A percentile compares a stretch with the other conserved stretches of the same genome.
Conservation (phyloP, 2,113 vertebrate species). For the Python bivittatus region DNA sequence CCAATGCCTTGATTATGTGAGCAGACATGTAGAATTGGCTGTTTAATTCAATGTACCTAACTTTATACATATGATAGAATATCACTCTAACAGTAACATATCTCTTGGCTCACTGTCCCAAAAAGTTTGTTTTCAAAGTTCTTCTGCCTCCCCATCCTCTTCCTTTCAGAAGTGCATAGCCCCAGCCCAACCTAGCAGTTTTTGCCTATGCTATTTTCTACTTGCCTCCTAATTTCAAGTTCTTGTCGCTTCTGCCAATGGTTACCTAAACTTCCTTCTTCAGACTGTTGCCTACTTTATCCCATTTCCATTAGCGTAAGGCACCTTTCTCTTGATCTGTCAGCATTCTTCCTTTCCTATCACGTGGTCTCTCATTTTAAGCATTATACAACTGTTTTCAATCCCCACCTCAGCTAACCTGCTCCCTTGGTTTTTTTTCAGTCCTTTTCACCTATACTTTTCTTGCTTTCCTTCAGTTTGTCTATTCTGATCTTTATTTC, state of each 20-base stretch:
- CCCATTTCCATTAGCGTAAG: not conserved
- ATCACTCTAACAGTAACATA: not conserved
- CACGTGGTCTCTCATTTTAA: not conserved
- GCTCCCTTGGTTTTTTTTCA: not conserved
- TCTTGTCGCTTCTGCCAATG: not conserved
- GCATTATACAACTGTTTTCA: no score
- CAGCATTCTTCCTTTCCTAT: not conserved
- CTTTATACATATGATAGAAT: not conserved
- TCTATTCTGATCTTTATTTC: not conserved
- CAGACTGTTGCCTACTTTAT: not conserved
- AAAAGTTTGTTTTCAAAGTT: not conserved
- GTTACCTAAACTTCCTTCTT: not conserved
- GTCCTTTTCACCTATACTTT: not conserved
- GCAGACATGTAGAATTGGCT: not conserved
- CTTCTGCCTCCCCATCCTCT: not conserved
- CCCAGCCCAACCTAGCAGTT: not conserved
- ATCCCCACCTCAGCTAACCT: not conserved
- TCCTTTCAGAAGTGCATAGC: not conserved
- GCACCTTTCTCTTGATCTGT: not conserved
- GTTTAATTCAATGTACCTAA: not conserved
- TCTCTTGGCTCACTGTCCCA: not conserved
- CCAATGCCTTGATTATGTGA: not conserved
- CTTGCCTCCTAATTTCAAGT: not conserved
- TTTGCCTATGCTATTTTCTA: not conserved
- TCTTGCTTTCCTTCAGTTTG: not conserved